Evolutionary conservation across 1,140 invertebrate genomes (phyloP).

Genomic region (Zaprionus gabonicus): DNA sequence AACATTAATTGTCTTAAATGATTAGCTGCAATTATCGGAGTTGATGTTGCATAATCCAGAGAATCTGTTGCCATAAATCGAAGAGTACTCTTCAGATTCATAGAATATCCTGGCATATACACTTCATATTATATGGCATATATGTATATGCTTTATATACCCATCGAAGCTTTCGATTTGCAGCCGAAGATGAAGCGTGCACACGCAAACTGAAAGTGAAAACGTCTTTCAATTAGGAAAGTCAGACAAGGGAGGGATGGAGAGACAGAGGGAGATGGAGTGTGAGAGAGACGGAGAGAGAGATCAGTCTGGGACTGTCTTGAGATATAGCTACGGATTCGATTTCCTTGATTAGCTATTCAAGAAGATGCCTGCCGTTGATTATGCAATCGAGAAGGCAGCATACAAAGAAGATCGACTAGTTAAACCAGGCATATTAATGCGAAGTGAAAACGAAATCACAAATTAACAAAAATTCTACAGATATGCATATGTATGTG

Average conservation of each 20-base stretch:
- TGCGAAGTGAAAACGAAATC: conserved; percentile 40
- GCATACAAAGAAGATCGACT: neutral
- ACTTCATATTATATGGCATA: neutral
- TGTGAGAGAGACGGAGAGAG: neutral
- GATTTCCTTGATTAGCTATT: conserved; percentile 3
- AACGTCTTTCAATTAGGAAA: conserved; percentile 1
- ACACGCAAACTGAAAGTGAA: conserved; percentile 14
- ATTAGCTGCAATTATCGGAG: neutral
- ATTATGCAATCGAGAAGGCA: conserved; percentile 9
- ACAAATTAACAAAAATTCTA: conserved; percentile 11
- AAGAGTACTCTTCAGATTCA: neutral
- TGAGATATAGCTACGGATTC: neutral
- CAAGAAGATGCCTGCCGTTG: neutral
- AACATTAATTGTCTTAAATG: conserved; percentile 8
- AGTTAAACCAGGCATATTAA: conserved; percentile 29
- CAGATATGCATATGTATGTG: neutral
- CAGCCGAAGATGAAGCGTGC: neutral
- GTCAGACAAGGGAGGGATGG: neutral
- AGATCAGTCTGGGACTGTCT: neutral
- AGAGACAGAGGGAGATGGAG: neutral
- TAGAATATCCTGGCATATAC: neutral
- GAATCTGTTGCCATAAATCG: neutral
- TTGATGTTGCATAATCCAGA: neutral
- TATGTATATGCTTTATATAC: neutral
- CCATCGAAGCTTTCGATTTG: neutral